Percentiles rank a stretch among this genome's conserved stretches.
These are phyloP conservation scores for Microtus oregoni DNA, from an alignment of 2,113 vertebrate species.

Conservation along the genomic window DNA sequence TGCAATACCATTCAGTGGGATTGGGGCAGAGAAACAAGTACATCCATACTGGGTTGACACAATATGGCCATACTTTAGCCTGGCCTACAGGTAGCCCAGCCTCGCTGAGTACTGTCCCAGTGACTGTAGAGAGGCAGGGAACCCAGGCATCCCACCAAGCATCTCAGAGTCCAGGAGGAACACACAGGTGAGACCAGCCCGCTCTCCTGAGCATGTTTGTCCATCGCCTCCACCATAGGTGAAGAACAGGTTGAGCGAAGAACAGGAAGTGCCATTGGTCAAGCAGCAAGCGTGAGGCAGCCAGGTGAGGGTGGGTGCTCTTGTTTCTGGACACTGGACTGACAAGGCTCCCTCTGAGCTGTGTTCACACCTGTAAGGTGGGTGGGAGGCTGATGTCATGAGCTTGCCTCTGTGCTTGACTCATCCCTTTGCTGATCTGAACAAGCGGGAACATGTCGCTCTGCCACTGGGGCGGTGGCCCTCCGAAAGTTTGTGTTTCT, in stretches of 20 bases:
- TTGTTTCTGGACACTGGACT: background rate
- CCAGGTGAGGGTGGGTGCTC: background rate
- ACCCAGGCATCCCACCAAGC: background rate
- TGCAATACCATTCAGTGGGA: background rate
- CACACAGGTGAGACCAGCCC: accelerated
- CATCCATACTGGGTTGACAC: no score
- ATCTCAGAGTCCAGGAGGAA: background rate
- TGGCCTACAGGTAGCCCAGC: background rate
- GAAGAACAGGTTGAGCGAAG: background rate
- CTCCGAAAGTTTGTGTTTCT: background rate
- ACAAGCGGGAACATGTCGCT: no score
- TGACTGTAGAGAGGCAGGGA: background rate
- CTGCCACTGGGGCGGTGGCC: background rate
- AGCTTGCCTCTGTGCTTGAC: background rate
- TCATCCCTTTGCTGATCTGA: background rate
- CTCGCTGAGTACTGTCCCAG: background rate
- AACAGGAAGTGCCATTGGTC: background rate
- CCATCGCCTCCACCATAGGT: accelerated
- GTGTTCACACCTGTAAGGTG: background rate
- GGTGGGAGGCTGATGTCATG: background rate
- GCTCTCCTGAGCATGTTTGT: background rate
- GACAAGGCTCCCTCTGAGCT: background rate
- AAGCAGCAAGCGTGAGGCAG: background rate
- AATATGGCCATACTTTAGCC: background rate
- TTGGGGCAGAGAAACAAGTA: background rate